Base-by-base conservation (phyloP, 2,797 vertebrate species). In the Myotis findleyi region DNA sequence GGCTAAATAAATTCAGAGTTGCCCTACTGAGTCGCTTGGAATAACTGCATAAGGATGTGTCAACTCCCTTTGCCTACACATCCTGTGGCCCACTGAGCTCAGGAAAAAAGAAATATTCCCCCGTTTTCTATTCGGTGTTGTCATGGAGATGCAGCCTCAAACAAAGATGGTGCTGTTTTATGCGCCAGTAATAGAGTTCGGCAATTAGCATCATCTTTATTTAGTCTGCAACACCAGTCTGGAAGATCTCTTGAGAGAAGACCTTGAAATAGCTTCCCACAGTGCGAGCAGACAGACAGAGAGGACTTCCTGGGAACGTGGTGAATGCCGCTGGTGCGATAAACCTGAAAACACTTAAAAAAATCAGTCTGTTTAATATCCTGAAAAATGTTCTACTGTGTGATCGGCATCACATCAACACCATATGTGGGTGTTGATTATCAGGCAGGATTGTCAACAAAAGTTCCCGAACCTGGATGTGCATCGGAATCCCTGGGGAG, bases 141-240 rank as follows among this genome's bases (percentile, higher is more conserved):
- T 83, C 47, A 91, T 76, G 59, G 93, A 94, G 44, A 96, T 2
- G 0, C 36, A 84, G 57, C 27, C 73, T 83, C 49, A 75, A 55
- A 85, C 20, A 87, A 89, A 75, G 64, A 41, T 41, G 62, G 51
- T 16, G 14, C 59, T 83, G 53, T 84, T 80, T 87, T 88, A 49
- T 0, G 1, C 23, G 27, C 49, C 49, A n/a, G 8, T 38, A 66
- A 76, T 13, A 53, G 66, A 92, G 21, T 18, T 47, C 59, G 38
- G 51, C n/a, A 89, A 55, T 59, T 68, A 80, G 51, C 23, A 71
- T 71, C 30, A 21, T 81, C 75, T 91, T 76, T 83, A 80, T 76
- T 81, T 89, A 82, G 68, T 87, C n/a, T 12, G 13, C 3, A 68
- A 36, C 14, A 51, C 13, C 41, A 80, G 44, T n/a, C 80, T 77